Base-by-base conservation (phyloP, 1,140 invertebrate species). In the Macrobrachium nipponense region DNA sequence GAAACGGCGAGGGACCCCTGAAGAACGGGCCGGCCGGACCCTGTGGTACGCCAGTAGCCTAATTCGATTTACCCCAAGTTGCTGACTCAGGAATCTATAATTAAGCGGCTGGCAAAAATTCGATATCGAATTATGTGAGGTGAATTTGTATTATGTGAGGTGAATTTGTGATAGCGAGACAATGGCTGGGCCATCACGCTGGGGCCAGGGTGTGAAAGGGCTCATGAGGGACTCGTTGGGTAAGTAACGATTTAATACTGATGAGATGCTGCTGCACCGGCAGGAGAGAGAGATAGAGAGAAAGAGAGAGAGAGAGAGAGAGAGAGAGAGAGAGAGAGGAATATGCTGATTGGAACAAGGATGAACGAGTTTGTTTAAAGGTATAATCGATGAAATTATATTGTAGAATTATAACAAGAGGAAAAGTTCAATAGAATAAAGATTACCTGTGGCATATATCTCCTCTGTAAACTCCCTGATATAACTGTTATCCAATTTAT, bases 51-150 rank as follows among this genome's bases (percentile, higher is more conserved):
- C 77, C 83, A 68, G 83, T 86, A 86, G 83, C 83, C 83, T 86
- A 86, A 86, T 86, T 86, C 83, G 83, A 86, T 86, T 86, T 86
- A 80, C 76, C 36, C 59, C 76, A 84, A 84, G 51, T 86, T 86
- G 83, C 83, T 86, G 83, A 86, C 83, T 86, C 83, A 86, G 76
- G 83, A 73, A 80, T 75, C 83, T 66, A 86, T 86, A 86, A 86
- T 86, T 86, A 86, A 86, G 68, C 77, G 83, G 23, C 64, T 23
- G 83, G 83, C 68, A 86, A 86, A 86, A 86, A 86, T 86, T 80
- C 83, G 83, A 86, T 86, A 86, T 86, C 83, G 80, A 86, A 86
- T 86, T 86, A 86, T 86, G 77, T 86, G 83, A 86, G 83, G 83
- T 86, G 83, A 86, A 86, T 51, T 51, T 51, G 51, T 51, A 51